Base-by-base conservation (phyloP, 1,140 invertebrate species). In the Hormaphis cornu region DNA sequence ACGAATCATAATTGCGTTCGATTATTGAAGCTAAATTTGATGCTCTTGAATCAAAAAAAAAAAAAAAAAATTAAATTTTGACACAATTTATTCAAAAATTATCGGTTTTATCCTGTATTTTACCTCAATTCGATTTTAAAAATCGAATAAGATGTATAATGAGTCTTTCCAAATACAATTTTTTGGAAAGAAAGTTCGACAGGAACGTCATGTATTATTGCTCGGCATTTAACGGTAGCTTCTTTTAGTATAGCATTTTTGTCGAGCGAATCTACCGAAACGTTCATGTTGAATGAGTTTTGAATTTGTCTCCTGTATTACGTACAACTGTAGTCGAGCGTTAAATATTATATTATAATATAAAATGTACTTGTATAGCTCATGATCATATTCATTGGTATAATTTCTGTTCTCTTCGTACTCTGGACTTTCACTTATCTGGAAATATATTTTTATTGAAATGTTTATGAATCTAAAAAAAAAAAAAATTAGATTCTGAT, bases 111-210 rank as follows among this genome's bases (percentile, higher is more conserved):
- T 0, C 37, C 3, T 16, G 1, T 4, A 30, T 5, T 37, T 30
- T 46, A 61, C 58, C 42, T 61, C 10, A 66, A 24, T n/a, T 66
- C 61, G 18, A 66, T 20, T 35, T 66, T 66, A 9, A 28, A 66
- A 12, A 14, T 22, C 0, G 61, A 66, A 35, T 30, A 66, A 4
- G 61, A 66, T 46, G 20, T 50, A 2, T 22, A 22, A 48, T 30
- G 61, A n/a, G 61, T 66, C 20, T 33, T 33, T n/a, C 2, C 28
- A 30, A 66, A 48, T 22, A 66, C 35, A 8, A 66, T 66, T 50
- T 66, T 66, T 35, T 66, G 61, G 8, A 46, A 5, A 1, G 61
- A 66, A 24, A 66, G 28, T 48, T 66, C 61, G 33, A 66, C 28
- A 0, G 61, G 61, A 22, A 66, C 9, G 24, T 66, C 42, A 22